Evolutionary conservation across 2,113 vertebrate genomes (phyloP), one percentile per base, ranked within the genome.

Genomic region (Catharus fuscescens): DNA sequence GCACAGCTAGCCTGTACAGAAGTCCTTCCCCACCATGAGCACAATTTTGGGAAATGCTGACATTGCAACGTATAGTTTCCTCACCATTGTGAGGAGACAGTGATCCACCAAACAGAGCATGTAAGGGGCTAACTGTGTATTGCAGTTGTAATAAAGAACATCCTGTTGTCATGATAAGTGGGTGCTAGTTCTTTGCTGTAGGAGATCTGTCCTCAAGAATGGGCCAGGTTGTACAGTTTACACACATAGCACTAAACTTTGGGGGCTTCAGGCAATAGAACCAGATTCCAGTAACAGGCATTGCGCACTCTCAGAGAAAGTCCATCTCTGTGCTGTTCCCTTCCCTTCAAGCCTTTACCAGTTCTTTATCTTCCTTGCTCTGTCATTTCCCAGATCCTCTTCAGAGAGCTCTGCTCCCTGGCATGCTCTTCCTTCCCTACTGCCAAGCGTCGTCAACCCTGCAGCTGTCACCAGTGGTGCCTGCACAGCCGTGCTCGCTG

Each of bases 251-350:
- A 18, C 59, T 70, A 67, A 61, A 56, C 69, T 86, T 77, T 7
- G 5, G 24, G 56, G 31, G 6, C 45, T 59, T 53, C 42, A 48
- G n/a, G 61, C 40, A 45, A 18, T 45, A 94, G 94, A 92, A 89
- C 76, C 84, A 85, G 94, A 67, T 95, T 86, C 92, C 76, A 72
- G 76, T 19, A 71, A 92, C 26, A 54, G 88, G 92, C 47, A 7
- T 66, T 91, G 90, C 25, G 6, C 72, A 73, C 88, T 91, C 84
- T 82, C 93, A 95, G 95, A 95, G 85, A 62, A 97, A 97, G 92
- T 88, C 91, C 93, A 72, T 14, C 31, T 54, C 54, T 26, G 21
- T 18, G 21, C 21, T n/a, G 8, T 29, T 72, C 44, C 54, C 24
- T 60, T 71, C 34, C 34, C 47, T 53, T 76, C 38, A 38, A 38